Conservation (phyloP, 2,888 invertebrate genomes). For the Julus scandinavius region DNA sequence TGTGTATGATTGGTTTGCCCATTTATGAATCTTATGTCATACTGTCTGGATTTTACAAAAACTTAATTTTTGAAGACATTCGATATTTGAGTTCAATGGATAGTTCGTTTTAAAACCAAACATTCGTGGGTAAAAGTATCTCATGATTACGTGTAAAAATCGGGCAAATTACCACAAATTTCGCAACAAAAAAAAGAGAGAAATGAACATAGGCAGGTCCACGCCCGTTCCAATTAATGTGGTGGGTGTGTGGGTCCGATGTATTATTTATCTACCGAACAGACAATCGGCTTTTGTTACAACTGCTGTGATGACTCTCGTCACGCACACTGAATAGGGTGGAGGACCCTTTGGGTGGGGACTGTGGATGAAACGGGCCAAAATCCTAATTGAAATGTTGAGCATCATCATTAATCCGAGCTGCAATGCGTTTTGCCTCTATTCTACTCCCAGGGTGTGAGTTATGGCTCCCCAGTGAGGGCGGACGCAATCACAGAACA, state of each 20-base stretch:
- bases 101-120: too few relatives aligned
- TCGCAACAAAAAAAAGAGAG: neutral
- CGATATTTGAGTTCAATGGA: too few relatives aligned
- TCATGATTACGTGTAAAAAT: conserved; percentile 6
- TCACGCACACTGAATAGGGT: conserved; percentile 44
- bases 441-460: conserved; percentile 17
- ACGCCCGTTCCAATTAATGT: conserved; percentile 29
- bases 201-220: neutral
- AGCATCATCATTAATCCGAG: conserved; percentile 48
- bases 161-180: neutral
- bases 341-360: conserved; percentile 41
- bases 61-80: too few relatives aligned
- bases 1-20: too few relatives aligned
- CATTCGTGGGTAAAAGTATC: neutral
- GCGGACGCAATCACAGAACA: neutral
- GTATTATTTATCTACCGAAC: conserved; percentile 8
- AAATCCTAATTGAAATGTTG: conserved; percentile 48
- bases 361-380: neutral
- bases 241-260: conserved; percentile 11
- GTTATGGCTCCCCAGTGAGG: conserved; percentile 5
- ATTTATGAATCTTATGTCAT: too few relatives aligned
- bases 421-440: too few relatives aligned
- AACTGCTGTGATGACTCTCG: conserved; percentile 24
- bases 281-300: conserved; percentile 39
- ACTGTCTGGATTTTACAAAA: too few relatives aligned